Evolutionary conservation across 2,797 vertebrate genomes (phyloP), one percentile per base, ranked within the genome.

Genomic region (Simalia tracyae): DNA sequence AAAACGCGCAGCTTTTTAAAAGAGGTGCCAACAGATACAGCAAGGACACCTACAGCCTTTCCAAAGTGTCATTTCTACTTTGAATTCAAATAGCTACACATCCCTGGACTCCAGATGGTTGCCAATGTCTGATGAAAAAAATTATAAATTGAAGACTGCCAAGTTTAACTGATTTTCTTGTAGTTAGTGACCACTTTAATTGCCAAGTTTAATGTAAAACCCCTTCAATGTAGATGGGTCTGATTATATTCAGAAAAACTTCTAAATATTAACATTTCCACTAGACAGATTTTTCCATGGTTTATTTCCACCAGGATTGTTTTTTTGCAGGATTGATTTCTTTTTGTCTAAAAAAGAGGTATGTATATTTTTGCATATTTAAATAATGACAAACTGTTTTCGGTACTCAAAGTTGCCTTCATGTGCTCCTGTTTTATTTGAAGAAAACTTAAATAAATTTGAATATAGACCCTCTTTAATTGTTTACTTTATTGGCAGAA

Each of bases 401-500:
- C 0, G 0, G 50, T 54, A 54, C 50, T 54, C 50, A 61, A 94
- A 86, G 9, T 64, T 68, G 63, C 3, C n/a, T 46, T 12, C 31
- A 12, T 84, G 4, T 57, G 14, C 46, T 68, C 19, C 36, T 72
- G 31, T 28, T 81, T 19, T 89, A 28, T 72, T 9, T 87, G 84
- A 87, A 68, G 84, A 42, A 31, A 14, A 61, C 42, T 86, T 92
- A 28, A 64, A 31, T 91, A 31, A 50, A 15, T 2, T 3, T 85
- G 59, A 64, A 61, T 91, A 89, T 89, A 28, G 15, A n/a, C 2
- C 31, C 56, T 59, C 31, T 95, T 93, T 42, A 81, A 81, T 66
- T 72, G 88, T 89, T 60, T 54, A 54, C 28, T 89, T 1, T 24
- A 93, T 91, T 93, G 92, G 89, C 89, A 92, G 87, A 92, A 94